phyloP scores from a whole-genome alignment of 2,888 invertebrate genomes.

The Cyaniris semiargus region DNA sequence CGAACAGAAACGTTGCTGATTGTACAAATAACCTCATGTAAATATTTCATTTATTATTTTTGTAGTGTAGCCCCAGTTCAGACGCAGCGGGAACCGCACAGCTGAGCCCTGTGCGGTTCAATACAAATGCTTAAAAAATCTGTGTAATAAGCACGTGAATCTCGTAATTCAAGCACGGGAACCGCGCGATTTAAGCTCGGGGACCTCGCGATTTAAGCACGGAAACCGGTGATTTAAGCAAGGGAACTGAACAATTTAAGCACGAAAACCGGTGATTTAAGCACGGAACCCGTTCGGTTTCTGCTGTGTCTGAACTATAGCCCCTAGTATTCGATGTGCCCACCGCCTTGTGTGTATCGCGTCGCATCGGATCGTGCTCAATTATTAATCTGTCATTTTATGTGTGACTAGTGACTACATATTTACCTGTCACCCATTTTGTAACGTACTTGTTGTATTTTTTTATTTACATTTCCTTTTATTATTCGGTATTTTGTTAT shows the following conservation, averaged over 20 bases:
- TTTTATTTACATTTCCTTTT: neutral
- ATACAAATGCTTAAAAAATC: too few relatives aligned
- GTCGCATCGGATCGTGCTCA: conserved; percentile 9
- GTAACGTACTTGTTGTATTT: neutral
- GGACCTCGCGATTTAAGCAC: too few relatives aligned
- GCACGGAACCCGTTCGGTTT: neutral
- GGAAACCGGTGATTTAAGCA: too few relatives aligned
- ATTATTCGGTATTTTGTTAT: neutral
- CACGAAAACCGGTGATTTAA: too few relatives aligned
- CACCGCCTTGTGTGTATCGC: neutral
- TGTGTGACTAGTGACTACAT: neutral
- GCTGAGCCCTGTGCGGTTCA: neutral
- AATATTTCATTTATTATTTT: neutral
- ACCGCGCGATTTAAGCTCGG: too few relatives aligned
- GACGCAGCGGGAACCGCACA: neutral
- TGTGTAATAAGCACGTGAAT: neutral
- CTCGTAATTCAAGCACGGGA: too few relatives aligned
- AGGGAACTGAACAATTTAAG: too few relatives aligned
- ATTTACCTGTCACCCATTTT: neutral
- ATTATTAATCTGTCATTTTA: neutral
- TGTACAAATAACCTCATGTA: neutral
- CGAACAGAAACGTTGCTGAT: neutral
- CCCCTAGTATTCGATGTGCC: neutral
- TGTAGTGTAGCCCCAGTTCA: neutral
- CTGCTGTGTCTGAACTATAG: neutral